phyloP scores from a whole-genome alignment of 1,140 invertebrate species.

The Drosophila parabipectinata region DNA sequence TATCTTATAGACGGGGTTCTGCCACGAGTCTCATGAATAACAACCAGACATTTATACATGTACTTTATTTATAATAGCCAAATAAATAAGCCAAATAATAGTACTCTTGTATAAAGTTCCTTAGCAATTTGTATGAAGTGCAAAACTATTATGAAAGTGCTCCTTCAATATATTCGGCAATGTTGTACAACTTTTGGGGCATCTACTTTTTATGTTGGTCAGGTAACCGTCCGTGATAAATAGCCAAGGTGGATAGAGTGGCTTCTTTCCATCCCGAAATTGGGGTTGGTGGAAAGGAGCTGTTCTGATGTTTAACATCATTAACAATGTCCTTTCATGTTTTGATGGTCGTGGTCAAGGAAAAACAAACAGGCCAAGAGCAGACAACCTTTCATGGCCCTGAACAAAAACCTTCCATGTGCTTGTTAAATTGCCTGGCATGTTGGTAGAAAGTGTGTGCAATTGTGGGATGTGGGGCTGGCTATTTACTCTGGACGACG shows the following conservation, averaged over 20 bases:
- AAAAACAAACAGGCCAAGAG: constrained; percentile 40
- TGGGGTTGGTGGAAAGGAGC: constrained; percentile 5
- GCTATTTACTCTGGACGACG: constrained; percentile 25
- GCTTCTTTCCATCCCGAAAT: constrained; percentile 5
- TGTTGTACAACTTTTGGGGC: not conserved
- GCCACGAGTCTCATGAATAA: too few relatives aligned
- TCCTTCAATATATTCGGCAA: not conserved
- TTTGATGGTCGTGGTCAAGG: constrained; percentile 36
- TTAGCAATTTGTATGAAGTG: not conserved
- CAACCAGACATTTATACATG: not conserved
- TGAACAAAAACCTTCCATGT: constrained; percentile 15
- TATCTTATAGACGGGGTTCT: too few relatives aligned
- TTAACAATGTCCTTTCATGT: constrained; percentile 54
- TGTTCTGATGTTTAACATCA: constrained; percentile 46
- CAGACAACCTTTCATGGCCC: constrained; percentile 20
- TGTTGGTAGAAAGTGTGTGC: constrained; percentile 1
- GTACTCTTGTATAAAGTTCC: constrained; percentile 32
- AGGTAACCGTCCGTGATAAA: constrained; percentile 1
- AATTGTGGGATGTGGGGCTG: not conserved
- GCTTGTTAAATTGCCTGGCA: constrained; percentile 12
- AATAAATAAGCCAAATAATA: constrained; percentile 19
- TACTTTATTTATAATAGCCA: constrained; percentile 3
- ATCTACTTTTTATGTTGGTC: not conserved
- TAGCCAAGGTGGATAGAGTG: not conserved
- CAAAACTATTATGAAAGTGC: not conserved